Evolutionary conservation across 2,113 vertebrate species (phyloP).

Genomic region (Psophia crepitans): DNA sequence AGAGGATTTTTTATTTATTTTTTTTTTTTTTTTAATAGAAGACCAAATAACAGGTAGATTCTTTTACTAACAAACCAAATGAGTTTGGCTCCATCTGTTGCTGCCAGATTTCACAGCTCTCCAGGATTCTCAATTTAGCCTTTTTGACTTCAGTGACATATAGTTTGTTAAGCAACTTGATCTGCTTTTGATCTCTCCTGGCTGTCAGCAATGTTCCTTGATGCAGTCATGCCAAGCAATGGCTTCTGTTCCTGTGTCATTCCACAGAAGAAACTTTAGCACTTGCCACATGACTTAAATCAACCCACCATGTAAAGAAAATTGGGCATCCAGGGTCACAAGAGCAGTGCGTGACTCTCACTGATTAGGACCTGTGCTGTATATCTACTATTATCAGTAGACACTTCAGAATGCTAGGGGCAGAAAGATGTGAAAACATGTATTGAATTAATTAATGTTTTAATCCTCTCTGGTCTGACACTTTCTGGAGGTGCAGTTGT

Average conservation of each 20-base stretch:
- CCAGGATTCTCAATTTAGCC: slow-evolving; percentile 24
- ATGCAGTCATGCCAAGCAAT: slow-evolving; percentile 50
- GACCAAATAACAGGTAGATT: background rate
- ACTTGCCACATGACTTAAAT: slow-evolving; percentile 69
- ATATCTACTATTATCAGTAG: background rate
- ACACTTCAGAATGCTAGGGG: background rate
- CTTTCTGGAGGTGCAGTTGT: background rate
- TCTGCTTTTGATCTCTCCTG: slow-evolving; percentile 73
- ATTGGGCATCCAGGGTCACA: slow-evolving; percentile 4
- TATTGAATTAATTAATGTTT: background rate
- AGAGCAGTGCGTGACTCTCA: background rate
- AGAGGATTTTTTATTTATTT: too few species aligned
- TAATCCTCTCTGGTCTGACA: background rate
- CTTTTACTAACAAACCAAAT: slow-evolving; percentile 15
- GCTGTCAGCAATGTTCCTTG: slow-evolving; percentile 62
- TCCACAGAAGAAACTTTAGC: slow-evolving; percentile 56
- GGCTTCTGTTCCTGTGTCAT: slow-evolving; percentile 56
- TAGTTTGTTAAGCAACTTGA: slow-evolving; percentile 70
- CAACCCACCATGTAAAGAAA: slow-evolving; percentile 46
- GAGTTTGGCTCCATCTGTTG: slow-evolving; percentile 43
- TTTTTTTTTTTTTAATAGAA: background rate
- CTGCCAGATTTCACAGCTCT: slow-evolving; percentile 51
- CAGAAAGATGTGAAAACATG: background rate
- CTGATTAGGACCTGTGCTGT: background rate
- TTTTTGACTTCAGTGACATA: slow-evolving; percentile 54